phyloP scores from a whole-genome alignment of 2,888 invertebrate genomes.

The Stratiomys singularior region DNA sequence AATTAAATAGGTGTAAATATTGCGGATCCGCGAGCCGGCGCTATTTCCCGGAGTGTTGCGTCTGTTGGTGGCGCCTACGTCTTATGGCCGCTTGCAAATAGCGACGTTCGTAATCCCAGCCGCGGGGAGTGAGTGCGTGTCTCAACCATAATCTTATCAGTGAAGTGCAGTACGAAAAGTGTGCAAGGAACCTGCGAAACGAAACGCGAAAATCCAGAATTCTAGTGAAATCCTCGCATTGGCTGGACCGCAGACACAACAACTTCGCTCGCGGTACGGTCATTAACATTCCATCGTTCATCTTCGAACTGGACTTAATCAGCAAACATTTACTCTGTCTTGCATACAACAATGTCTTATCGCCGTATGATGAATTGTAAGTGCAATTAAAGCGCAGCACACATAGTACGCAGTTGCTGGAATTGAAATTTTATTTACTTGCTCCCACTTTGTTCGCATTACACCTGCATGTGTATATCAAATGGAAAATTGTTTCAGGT shows the following conservation, averaged over 20 bases:
- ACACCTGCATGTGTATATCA: not conserved
- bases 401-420: not conserved
- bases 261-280: not conserved
- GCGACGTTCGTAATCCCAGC: not conserved
- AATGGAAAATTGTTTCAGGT: not conserved
- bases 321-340: not conserved
- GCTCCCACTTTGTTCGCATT: not conserved
- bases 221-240: not conserved
- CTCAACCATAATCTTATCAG: slow-evolving; percentile 29
- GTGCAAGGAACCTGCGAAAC: slow-evolving; percentile 9
- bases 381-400: not conserved
- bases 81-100: not conserved
- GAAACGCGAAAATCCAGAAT: not conserved
- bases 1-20: slow-evolving; percentile 1
- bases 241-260: slow-evolving; percentile 16
- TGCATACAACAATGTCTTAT: slow-evolving; percentile 1
- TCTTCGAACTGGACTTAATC: slow-evolving; percentile 3
- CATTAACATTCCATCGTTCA: not conserved
- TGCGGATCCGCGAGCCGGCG: not conserved
- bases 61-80: not conserved
- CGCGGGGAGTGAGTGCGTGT: slow-evolving; percentile 20
- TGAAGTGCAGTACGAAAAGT: not conserved
- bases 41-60: not conserved
- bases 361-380: not conserved
- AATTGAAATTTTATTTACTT: not conserved